Evolutionary conservation across 2,888 invertebrate genomes (phyloP).

Genomic region (Lasioglossum lativentre): DNA sequence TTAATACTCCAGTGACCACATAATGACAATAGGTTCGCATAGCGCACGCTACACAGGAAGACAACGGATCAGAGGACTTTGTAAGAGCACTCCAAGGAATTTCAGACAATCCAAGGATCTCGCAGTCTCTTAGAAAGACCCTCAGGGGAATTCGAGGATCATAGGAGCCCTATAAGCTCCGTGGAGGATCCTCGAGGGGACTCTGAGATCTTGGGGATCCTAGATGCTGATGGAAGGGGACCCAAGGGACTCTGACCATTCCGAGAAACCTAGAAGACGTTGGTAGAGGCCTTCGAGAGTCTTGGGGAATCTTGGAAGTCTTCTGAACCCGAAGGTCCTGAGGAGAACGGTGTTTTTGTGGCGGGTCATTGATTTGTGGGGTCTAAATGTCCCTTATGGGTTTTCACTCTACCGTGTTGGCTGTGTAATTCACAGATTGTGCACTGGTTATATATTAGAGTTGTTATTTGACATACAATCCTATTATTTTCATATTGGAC

Average conservation of each 20-base stretch:
- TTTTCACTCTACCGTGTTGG: too few species aligned
- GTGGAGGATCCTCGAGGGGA: not conserved
- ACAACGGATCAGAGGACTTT: not conserved
- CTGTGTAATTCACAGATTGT: not conserved
- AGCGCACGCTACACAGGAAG: not conserved
- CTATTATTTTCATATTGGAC: not conserved
- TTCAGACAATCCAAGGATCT: not conserved
- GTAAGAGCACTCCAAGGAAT: slow-evolving; percentile 18
- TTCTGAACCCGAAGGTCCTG: not conserved
- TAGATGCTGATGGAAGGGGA: not conserved
- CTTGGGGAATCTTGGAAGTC: not conserved
- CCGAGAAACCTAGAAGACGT: not conserved
- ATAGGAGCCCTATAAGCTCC: not conserved
- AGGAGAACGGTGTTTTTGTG: not conserved
- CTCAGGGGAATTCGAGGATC: not conserved
- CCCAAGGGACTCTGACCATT: not conserved
- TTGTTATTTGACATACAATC: not conserved
- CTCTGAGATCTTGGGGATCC: not conserved
- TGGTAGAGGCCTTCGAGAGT: not conserved
- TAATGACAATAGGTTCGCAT: not conserved
- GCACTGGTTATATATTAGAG: not conserved
- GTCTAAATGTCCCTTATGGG: not conserved
- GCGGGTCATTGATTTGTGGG: not conserved
- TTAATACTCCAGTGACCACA: not conserved
- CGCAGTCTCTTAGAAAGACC: not conserved